Conservation (phyloP, 2,888 invertebrate species). For the Frankliniella fusca region DNA sequence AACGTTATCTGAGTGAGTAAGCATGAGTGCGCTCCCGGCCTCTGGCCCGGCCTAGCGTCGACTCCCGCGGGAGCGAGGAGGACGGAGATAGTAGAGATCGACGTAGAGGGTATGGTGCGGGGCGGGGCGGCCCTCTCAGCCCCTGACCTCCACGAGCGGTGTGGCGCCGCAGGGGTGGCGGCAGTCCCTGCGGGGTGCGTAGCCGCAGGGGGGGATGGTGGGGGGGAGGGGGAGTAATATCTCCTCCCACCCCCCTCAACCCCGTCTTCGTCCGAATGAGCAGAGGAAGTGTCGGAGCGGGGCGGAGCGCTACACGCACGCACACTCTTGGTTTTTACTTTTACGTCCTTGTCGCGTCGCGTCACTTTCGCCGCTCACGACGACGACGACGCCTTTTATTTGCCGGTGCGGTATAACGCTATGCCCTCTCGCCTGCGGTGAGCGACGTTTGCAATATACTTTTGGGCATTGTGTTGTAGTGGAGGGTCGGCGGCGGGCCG, state of each 20-base stretch:
- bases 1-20: constrained; percentile 26
- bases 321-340: too few species aligned
- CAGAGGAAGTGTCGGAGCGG: too few species aligned
- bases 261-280: background rate
- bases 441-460: background rate
- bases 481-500: background rate
- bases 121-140: background rate
- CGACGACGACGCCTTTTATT: too few species aligned
- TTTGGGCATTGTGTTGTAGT: background rate
- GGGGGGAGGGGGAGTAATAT: too few species aligned
- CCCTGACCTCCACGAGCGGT: background rate
- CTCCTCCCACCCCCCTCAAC: background rate
- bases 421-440: background rate
- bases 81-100: constrained; percentile 14
- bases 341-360: too few species aligned
- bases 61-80: constrained; percentile 15
- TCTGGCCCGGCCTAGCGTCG: background rate
- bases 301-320: too few species aligned
- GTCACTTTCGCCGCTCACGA: too few species aligned
- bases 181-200: background rate
- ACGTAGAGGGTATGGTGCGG: constrained; percentile 6
- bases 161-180: background rate
- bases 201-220: too few species aligned
- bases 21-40: constrained; percentile 7
- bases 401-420: too few species aligned